Percentiles rank a stretch among this genome's conserved stretches.
phyloP scores from a whole-genome alignment of 2,113 vertebrate genomes.

The Ursus arctos region DNA sequence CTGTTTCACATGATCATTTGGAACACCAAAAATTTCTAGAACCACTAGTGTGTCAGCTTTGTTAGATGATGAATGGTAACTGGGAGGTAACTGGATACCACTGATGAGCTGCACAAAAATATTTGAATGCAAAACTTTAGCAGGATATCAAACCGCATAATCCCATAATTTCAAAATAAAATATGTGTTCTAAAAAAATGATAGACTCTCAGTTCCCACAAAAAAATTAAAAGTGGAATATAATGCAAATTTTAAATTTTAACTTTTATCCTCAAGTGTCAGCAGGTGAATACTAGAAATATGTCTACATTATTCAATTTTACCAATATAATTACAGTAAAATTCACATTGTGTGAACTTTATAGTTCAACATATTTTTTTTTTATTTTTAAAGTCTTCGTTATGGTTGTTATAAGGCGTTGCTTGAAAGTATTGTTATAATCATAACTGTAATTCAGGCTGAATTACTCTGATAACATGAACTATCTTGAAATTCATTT shows the following conservation, averaged over 20 bases:
- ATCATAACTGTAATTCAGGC: background rate
- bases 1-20: constrained; percentile 86
- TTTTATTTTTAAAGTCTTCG: background rate
- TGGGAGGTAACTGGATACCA: constrained; percentile 89
- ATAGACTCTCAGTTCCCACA: background rate
- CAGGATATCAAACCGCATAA: background rate
- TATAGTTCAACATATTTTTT: background rate
- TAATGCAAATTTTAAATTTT: background rate
- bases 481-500: background rate
- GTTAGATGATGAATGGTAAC: constrained; percentile 84
- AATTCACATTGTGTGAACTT: background rate
- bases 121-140: background rate
- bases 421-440: background rate
- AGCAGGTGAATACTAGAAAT: background rate
- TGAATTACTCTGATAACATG: background rate
- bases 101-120: constrained; percentile 91
- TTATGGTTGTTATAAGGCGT: background rate
- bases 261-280: background rate
- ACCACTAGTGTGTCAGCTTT: constrained; percentile 88
- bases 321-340: background rate
- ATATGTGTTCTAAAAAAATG: background rate
- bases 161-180: constrained; percentile 22
- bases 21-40: constrained; percentile 91
- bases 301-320: background rate
- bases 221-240: background rate